phyloP scores from a whole-genome alignment of 2,888 invertebrate species.

The Leistus spinibarbis region DNA sequence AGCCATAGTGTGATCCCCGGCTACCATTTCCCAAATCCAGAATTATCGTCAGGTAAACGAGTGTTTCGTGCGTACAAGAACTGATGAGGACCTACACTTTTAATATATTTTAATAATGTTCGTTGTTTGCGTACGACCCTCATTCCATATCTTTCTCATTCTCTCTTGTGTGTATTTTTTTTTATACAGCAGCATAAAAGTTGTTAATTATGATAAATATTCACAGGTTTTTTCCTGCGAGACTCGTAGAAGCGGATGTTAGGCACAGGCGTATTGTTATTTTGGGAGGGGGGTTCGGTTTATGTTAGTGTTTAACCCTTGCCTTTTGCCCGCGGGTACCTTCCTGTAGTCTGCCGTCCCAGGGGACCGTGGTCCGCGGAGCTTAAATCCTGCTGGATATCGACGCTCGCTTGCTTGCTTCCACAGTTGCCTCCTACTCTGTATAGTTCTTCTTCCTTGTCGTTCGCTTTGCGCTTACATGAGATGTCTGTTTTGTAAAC shows the following conservation, averaged over 20 bases:
- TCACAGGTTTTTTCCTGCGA: conserved; percentile 60
- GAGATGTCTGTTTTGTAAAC: conserved; percentile 28
- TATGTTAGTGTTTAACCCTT: conserved; percentile 59
- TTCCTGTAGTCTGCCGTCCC: conserved; percentile 57
- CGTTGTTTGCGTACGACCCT: conserved; percentile 8
- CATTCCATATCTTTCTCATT: background rate
- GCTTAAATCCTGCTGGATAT: conserved; percentile 51
- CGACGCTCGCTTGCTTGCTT: conserved; percentile 26
- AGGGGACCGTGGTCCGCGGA: conserved; percentile 54
- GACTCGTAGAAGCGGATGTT: conserved; percentile 58
- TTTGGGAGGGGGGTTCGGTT: conserved; percentile 55
- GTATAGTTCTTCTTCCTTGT: conserved; percentile 5
- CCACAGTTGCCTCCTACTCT: background rate
- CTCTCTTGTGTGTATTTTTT: conserved; percentile 42
- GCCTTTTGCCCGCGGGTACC: conserved; percentile 56
- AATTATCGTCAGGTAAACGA: conserved; percentile 6
- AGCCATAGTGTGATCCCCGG: too few relatives aligned
- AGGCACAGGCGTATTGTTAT: conserved; percentile 54
- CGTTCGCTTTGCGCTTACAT: background rate
- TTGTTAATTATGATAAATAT: conserved; percentile 61
- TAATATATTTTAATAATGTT: conserved; percentile 34
- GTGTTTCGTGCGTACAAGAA: background rate
- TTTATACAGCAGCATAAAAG: conserved; percentile 57
- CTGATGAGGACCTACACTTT: conserved; percentile 24
- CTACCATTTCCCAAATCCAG: too few relatives aligned